Evolutionary conservation across 1,140 invertebrate genomes (phyloP).

Genomic region (Zaprionus tsacasi): DNA sequence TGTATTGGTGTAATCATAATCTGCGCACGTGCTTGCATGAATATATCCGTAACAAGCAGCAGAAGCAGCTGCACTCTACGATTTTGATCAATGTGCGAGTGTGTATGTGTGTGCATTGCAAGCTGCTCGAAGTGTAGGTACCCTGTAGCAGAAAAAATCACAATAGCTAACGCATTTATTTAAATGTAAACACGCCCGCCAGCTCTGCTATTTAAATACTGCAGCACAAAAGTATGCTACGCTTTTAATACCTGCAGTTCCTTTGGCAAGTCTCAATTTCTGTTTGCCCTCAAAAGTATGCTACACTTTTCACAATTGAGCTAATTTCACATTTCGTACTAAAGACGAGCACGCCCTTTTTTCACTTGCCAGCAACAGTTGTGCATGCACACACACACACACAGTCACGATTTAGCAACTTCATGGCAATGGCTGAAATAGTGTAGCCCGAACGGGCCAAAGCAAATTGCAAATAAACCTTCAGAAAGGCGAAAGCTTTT

Average conservation of each 20-base stretch:
- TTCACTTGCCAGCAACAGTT: conserved; percentile 1
- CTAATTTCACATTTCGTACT: background rate
- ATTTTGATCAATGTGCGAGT: conserved; percentile 17
- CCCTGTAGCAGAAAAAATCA: background rate
- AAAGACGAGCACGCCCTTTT: background rate
- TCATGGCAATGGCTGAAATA: conserved; percentile 1
- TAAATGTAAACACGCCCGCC: no score
- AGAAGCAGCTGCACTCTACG: conserved; percentile 16
- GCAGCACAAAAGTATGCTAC: background rate
- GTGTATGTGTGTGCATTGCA: background rate
- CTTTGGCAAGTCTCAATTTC: no score
- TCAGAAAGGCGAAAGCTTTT: conserved; percentile 36
- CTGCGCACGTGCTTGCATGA: conserved; percentile 55
- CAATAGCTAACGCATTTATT: no score
- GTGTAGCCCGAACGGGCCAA: conserved; percentile 19
- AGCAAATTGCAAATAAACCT: conserved; percentile 53
- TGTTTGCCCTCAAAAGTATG: background rate
- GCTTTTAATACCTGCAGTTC: no score
- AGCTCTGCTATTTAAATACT: background rate
- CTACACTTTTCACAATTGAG: background rate
- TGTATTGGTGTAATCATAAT: conserved; percentile 67
- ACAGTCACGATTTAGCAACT: conserved; percentile 2
- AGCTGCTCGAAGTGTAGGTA: background rate
- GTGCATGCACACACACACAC: background rate
- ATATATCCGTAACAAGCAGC: conserved; percentile 25